These are phyloP conservation scores for Drosophila tsacasi DNA, from an alignment of 1,140 invertebrate genomes.

Conservation along the genomic window DNA sequence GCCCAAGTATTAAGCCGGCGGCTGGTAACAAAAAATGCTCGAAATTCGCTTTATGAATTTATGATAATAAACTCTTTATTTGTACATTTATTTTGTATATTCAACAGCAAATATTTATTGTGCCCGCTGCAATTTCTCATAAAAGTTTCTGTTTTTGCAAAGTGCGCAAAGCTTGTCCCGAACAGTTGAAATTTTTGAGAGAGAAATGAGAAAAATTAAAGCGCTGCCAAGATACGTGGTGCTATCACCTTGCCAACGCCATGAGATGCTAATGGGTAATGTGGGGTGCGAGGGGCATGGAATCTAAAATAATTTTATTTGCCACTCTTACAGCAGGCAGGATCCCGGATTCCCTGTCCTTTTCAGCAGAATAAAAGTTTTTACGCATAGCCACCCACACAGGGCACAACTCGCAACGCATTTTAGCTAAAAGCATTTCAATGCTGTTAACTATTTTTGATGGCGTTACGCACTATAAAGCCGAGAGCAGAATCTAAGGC, in stretches of 20 bases:
- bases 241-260: slow-evolving; percentile 25
- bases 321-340: slow-evolving; percentile 26
- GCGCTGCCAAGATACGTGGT: slow-evolving; percentile 16
- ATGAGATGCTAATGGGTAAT: background rate
- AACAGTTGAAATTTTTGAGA: slow-evolving; percentile 53
- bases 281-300: slow-evolving; percentile 6
- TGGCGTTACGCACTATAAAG: slow-evolving; percentile 77
- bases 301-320: slow-evolving; percentile 68
- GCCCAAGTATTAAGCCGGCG: slow-evolving; percentile 12
- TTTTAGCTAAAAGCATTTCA: slow-evolving; percentile 80
- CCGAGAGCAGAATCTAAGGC: slow-evolving; percentile 5
- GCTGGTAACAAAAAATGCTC: slow-evolving; percentile 46
- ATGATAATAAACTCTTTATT: slow-evolving; percentile 63
- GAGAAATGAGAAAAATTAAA: slow-evolving; percentile 30
- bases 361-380: slow-evolving; percentile 47
- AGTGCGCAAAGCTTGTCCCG: too few relatives aligned
- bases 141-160: slow-evolving; percentile 38
- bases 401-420: slow-evolving; percentile 40
- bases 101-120: slow-evolving; percentile 57
- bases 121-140: slow-evolving; percentile 56
- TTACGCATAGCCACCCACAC: slow-evolving; percentile 51
- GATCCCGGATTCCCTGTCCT: background rate
- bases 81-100: slow-evolving; percentile 33
- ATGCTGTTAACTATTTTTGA: slow-evolving; percentile 80
- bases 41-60: slow-evolving; percentile 61